Evolutionary conservation across 2,113 vertebrate species (phyloP).

Genomic region (Sialia sialis): DNA sequence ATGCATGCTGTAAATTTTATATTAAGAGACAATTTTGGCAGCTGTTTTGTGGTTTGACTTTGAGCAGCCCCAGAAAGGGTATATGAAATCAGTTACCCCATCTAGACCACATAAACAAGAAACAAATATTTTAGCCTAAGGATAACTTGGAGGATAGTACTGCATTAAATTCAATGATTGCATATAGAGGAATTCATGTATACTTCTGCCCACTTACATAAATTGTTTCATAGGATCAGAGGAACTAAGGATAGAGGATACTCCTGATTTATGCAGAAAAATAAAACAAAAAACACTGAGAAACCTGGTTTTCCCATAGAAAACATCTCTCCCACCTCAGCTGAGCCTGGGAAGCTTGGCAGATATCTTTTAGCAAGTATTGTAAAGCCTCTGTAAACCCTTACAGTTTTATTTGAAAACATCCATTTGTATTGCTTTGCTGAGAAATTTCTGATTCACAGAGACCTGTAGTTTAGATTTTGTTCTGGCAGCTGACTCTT

Average conservation of each 20-base stretch:
- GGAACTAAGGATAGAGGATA: neutral
- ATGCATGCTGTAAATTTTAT: neutral
- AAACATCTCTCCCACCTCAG: neutral
- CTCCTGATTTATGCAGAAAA: neutral
- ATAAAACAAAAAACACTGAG: neutral
- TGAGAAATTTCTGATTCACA: neutral
- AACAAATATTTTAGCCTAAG: neutral
- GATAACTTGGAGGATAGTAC: neutral
- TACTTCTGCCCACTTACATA: fast-evolving
- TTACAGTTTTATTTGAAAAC: neutral
- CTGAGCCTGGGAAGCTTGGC: neutral
- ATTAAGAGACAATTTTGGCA: neutral
- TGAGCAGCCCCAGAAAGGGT: neutral
- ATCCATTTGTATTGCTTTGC: neutral
- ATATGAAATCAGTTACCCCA: neutral
- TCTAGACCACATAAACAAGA: neutral
- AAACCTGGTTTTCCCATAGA: neutral
- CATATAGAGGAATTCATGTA: neutral
- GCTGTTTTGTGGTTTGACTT: slow-evolving; percentile 30
- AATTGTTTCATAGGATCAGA: neutral
- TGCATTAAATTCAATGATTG: neutral
- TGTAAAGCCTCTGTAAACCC: neutral
- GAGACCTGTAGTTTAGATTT: neutral
- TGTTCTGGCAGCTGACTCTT: neutral
- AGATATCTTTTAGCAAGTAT: neutral